Percentiles rank a stretch among this genome's conserved stretches.
Conservation (phyloP, 2,797 vertebrate species). For the Champsocephalus gunnari region DNA sequence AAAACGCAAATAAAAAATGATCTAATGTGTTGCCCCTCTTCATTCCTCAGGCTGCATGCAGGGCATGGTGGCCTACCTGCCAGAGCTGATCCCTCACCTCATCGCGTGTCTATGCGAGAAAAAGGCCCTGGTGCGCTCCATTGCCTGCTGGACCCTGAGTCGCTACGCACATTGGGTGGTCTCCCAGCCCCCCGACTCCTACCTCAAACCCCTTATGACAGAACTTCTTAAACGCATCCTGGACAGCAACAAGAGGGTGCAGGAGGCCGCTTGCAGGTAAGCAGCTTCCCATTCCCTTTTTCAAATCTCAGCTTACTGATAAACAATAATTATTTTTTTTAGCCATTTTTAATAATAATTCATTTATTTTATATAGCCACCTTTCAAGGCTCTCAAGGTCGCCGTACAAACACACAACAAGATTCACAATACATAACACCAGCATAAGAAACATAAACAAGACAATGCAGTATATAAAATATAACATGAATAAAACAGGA, state of each 20-base stretch:
- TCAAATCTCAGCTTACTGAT: slow-evolving; percentile 15
- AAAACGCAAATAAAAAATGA: too few relatives aligned
- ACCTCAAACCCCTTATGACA: slow-evolving; percentile 95
- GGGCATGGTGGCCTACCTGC: slow-evolving; percentile 94
- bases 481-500: too few relatives aligned
- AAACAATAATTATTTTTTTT: too few relatives aligned
- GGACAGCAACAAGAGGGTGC: slow-evolving; percentile 95
- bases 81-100: slow-evolving; percentile 94
- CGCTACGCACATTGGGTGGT: slow-evolving; percentile 98
- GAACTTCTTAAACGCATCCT: slow-evolving; percentile 96
- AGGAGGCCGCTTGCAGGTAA: slow-evolving; percentile 96
- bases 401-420: too few relatives aligned
- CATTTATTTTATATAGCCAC: too few relatives aligned
- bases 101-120: slow-evolving; percentile 93
- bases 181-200: slow-evolving; percentile 90
- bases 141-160: slow-evolving; percentile 96
- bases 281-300: neutral
- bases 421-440: too few relatives aligned
- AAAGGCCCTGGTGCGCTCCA: slow-evolving; percentile 95
- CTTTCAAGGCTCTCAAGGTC: too few relatives aligned
- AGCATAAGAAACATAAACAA: too few relatives aligned
- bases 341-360: too few relatives aligned
- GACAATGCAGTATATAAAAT: too few relatives aligned
- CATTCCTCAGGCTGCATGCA: slow-evolving; percentile 90
- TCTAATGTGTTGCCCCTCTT: neutral